Conservation (phyloP, 2,113 vertebrate genomes). For the Excalfactoria chinensis region DNA sequence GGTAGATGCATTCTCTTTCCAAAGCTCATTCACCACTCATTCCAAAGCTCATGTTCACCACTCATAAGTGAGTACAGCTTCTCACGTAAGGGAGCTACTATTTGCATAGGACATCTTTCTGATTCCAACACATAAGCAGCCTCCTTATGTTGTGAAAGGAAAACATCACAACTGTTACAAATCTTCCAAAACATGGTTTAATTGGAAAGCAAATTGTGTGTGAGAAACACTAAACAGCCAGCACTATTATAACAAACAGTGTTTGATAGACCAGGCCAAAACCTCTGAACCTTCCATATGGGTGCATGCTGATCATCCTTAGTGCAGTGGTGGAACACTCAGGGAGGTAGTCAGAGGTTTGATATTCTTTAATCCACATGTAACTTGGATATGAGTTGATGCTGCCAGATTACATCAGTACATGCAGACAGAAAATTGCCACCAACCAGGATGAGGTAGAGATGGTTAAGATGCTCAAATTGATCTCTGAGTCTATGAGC, state of each 20-base stretch:
- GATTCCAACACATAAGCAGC: conserved; percentile 22
- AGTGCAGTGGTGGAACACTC: background rate
- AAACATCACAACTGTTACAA: conserved; percentile 54
- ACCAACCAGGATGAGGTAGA: background rate
- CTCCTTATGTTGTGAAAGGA: conserved; percentile 9
- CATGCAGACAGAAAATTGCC: background rate
- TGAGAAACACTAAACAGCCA: background rate
- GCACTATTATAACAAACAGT: background rate
- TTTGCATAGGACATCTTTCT: conserved; percentile 37
- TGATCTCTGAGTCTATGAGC: background rate
- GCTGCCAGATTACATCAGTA: background rate
- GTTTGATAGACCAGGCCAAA: background rate
- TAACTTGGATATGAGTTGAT: background rate
- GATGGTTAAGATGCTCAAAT: background rate
- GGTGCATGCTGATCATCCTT: background rate
- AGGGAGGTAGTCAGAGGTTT: background rate
- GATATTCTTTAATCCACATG: background rate
- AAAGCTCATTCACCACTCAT: background rate
- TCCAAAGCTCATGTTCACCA: rapidly evolving
- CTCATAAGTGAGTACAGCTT: background rate
- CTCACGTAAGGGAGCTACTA: background rate
- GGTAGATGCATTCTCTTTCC: background rate
- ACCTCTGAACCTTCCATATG: background rate
- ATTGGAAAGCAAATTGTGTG: conserved; percentile 3
- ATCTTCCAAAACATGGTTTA: conserved; percentile 30